Evolutionary conservation across 2,888 invertebrate genomes (phyloP), one percentile per base, ranked within the genome.

Genomic region (Dendrolimus pini): DNA sequence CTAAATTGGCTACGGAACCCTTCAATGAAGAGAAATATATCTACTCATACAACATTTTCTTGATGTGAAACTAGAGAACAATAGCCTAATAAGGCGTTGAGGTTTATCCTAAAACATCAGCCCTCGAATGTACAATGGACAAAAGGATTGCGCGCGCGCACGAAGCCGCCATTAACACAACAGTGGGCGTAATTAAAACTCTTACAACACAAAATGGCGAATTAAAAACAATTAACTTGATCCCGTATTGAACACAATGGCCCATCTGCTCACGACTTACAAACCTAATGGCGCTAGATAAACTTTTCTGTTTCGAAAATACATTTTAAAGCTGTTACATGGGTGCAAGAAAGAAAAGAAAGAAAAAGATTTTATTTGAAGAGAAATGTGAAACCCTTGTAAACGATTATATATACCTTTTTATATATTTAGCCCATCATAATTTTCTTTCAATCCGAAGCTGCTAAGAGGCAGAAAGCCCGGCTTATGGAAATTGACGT

Each of bases 141-240:
- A 80, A 76, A 82, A 82, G 74, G 70, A 75, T 70, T 65, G 76
- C 78, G 66, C 67, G 74, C 78, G 75, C 76, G 72, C 85, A 84
- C 84, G 83, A 80, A 66, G 75, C 72, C 68, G 70, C 85, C 86
- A 86, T 88, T 87, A 88, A 82, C 80, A 74, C 72, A 62, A 67
- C 74, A 80, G 88, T 88, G 83, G 87, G 83, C 84, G 89, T 89
- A 89, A 89, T 89, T 89, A 89, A 88, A 85, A 89, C 83, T 86
- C 80, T 78, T 83, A 87, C 87, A 88, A 85, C 85, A 77, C 69
- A 74, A 77, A 76, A 77, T 74, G 75, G 81, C 78, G 85, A 87
- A 89, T 88, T 89, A 87, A 89, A 89, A 89, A 88, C 88, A 89
- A 89, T 89, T 88, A 89, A 87, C 85, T 83, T 66, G 70, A 67